Conservation (phyloP, 1,140 invertebrate species). For the Anadara kagoshimensis region DNA sequence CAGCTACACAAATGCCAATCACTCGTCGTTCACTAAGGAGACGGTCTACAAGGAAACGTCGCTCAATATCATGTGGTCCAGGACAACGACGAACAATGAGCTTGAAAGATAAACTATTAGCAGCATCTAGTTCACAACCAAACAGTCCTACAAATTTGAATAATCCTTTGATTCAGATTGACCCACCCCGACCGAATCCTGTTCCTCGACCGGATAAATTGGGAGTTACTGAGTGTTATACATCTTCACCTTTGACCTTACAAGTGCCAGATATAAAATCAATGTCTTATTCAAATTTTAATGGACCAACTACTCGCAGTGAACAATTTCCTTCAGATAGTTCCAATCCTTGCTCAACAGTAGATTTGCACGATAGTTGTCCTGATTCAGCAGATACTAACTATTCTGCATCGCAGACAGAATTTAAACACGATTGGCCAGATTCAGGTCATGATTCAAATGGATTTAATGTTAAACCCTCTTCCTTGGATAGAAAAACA, state of each 20-base stretch:
- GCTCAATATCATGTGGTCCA: slow-evolving; percentile 42
- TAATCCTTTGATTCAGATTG: slow-evolving; percentile 49
- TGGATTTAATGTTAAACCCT: slow-evolving; percentile 17
- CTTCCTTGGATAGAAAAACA: slow-evolving; percentile 1
- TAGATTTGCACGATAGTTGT: slow-evolving; percentile 37
- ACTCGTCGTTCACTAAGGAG: slow-evolving; percentile 22
- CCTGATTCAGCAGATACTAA: slow-evolving; percentile 14
- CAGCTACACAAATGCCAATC: not conserved
- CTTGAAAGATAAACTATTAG: slow-evolving; percentile 27
- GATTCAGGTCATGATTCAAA: slow-evolving; percentile 12
- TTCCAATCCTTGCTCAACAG: slow-evolving; percentile 56
- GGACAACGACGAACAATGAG: slow-evolving; percentile 26
- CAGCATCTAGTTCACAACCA: slow-evolving; percentile 37
- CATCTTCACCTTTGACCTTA: slow-evolving; percentile 35
- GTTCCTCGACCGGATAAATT: slow-evolving; percentile 46
- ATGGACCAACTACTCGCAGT: slow-evolving; percentile 32
- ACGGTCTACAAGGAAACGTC: slow-evolving; percentile 11
- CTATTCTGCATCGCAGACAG: not conserved
- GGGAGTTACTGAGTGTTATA: slow-evolving; percentile 51
- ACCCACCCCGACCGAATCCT: slow-evolving; percentile 50
- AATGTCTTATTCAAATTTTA: slow-evolving; percentile 19
- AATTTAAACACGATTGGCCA: slow-evolving; percentile 7
- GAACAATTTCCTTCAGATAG: slow-evolving; percentile 52
- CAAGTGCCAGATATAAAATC: slow-evolving; percentile 34
- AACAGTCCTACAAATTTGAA: slow-evolving; percentile 43